These are phyloP conservation scores for Cyclopterus lumpus DNA, from an alignment of 2,797 vertebrate species.

Conservation along the genomic window DNA sequence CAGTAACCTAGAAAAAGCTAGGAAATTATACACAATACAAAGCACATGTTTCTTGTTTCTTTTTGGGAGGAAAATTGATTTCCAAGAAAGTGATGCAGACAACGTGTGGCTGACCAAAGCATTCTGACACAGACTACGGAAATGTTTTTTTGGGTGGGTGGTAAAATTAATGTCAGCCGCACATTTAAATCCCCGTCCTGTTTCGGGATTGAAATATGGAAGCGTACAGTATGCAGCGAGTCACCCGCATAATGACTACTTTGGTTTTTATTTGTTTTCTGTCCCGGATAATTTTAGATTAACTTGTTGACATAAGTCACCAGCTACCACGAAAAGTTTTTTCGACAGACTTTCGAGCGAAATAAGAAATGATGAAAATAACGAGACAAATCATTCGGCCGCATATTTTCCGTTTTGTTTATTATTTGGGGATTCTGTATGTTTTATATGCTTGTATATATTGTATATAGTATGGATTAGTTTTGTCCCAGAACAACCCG, in stretches of 20 bases:
- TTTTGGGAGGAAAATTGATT: slow-evolving; percentile 75
- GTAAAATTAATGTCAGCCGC: slow-evolving; percentile 44
- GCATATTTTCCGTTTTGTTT: neutral
- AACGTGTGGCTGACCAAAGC: slow-evolving; percentile 68
- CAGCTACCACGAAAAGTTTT: slow-evolving; percentile 28
- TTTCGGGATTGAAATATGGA: slow-evolving; percentile 56
- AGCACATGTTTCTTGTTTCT: slow-evolving; percentile 90
- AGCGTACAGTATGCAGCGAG: slow-evolving; percentile 50
- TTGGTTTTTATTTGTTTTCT: slow-evolving; percentile 66
- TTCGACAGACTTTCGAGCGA: slow-evolving; percentile 19
- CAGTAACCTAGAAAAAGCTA: slow-evolving; percentile 80
- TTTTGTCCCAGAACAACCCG: slow-evolving; percentile 64
- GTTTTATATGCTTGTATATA: slow-evolving; percentile 36
- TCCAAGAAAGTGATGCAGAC: slow-evolving; percentile 72
- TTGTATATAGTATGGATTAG: slow-evolving; percentile 61
- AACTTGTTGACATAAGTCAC: slow-evolving; percentile 65
- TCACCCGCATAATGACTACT: slow-evolving; percentile 66
- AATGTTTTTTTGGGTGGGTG: slow-evolving; percentile 60
- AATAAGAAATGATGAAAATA: slow-evolving; percentile 2
- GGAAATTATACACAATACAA: slow-evolving; percentile 78
- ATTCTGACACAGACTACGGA: slow-evolving; percentile 57
- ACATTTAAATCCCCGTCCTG: slow-evolving; percentile 54
- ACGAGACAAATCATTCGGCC: slow-evolving; percentile 7
- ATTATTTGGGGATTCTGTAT: slow-evolving; percentile 6
- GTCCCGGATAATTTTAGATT: slow-evolving; percentile 68